Evolutionary conservation across 2,113 vertebrate genomes (phyloP).

Genomic region (Vireo altiloquus): DNA sequence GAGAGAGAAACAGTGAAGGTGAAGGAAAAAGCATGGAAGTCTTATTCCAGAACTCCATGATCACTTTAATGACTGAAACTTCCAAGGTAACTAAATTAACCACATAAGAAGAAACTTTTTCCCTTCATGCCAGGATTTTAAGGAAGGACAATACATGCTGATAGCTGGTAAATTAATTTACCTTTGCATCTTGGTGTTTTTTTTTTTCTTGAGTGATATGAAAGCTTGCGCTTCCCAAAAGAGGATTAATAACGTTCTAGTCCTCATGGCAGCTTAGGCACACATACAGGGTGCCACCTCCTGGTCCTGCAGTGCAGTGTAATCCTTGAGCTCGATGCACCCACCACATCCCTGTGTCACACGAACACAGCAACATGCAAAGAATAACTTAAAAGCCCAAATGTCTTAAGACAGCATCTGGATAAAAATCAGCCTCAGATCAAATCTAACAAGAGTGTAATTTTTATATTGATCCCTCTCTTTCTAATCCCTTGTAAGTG

Average conservation of each 20-base stretch:
- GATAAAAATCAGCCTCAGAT: not conserved
- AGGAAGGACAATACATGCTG: not conserved
- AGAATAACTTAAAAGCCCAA: not conserved
- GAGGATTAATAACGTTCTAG: not conserved
- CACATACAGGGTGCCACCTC: not conserved
- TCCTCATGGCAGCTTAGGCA: not conserved
- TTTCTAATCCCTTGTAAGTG: not conserved
- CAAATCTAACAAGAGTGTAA: not conserved
- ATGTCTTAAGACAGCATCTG: not conserved
- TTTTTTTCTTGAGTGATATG: not conserved
- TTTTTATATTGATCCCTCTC: not conserved
- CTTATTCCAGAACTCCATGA: not conserved
- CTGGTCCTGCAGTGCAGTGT: not conserved
- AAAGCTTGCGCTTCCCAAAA: not conserved
- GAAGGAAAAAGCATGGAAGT: not conserved
- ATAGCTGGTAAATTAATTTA: not conserved
- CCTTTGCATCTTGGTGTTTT: not conserved
- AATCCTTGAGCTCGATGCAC: accelerated
- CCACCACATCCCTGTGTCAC: accelerated
- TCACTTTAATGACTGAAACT: not conserved
- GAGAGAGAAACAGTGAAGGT: not conserved
- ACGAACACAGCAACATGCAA: accelerated
- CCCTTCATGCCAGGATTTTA: not conserved
- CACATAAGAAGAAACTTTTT: not conserved
- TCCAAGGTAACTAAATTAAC: not conserved